phyloP scores from a whole-genome alignment of 1,140 invertebrate genomes.

The Drosophila guanche region DNA sequence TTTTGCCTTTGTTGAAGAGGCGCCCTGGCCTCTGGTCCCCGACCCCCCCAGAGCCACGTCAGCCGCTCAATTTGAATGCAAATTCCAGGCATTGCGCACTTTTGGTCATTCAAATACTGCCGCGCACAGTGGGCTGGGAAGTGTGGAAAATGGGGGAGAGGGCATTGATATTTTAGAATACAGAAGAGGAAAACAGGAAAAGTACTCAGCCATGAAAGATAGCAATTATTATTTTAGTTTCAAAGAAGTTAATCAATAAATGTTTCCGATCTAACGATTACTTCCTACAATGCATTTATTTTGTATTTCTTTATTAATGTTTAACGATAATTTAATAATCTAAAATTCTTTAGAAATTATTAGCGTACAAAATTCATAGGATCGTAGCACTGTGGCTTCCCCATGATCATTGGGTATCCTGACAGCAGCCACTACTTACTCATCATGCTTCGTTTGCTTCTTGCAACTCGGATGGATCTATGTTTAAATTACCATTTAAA shows the following conservation, averaged over 20 bases:
- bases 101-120: constrained; percentile 73
- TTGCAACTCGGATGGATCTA: constrained; percentile 38
- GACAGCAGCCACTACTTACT: neutral
- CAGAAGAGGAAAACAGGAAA: too few species aligned
- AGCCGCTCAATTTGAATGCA: constrained; percentile 69
- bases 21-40: constrained; percentile 3
- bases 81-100: constrained; percentile 67
- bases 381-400: neutral
- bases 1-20: constrained; percentile 53
- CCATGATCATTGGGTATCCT: constrained; percentile 39
- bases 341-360: too few species aligned
- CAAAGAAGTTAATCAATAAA: neutral
- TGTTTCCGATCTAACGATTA: too few species aligned
- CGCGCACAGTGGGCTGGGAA: constrained; percentile 15
- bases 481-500: constrained; percentile 60
- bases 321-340: too few species aligned
- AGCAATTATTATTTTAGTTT: neutral
- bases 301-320: too few species aligned
- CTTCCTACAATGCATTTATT: too few species aligned
- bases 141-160: neutral
- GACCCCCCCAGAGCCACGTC: constrained; percentile 11
- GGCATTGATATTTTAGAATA: neutral
- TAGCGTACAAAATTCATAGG: too few species aligned
- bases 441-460: constrained; percentile 30
- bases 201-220: too few species aligned